Percentiles rank a stretch among this genome's conserved stretches.
Conservation (phyloP, 2,888 invertebrate species). For the Conomelus anceps region DNA sequence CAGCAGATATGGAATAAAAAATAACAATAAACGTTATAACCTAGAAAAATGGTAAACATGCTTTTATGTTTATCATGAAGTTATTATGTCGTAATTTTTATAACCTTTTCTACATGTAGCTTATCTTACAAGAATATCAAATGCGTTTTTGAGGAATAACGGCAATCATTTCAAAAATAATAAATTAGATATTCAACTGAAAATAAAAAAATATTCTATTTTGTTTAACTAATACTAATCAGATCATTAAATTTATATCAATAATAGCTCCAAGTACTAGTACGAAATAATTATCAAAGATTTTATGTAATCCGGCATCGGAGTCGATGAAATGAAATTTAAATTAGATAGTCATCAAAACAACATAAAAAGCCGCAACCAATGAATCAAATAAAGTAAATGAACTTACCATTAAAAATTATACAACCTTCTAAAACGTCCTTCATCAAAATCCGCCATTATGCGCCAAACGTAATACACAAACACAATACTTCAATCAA, state of each 20-base stretch:
- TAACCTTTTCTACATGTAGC: background rate
- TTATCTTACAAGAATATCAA: background rate
- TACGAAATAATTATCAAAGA: background rate
- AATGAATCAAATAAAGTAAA: background rate
- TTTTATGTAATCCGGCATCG: background rate
- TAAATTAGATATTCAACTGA: background rate
- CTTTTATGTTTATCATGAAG: background rate
- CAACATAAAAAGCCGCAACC: background rate
- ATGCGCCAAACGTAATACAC: constrained; percentile 14
- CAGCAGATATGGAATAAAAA: background rate
- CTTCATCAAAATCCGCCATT: constrained; percentile 23
- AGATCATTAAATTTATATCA: background rate
- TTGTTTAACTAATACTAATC: background rate
- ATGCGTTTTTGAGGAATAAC: background rate
- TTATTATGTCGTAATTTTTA: background rate
- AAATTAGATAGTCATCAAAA: background rate
- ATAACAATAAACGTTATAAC: background rate
- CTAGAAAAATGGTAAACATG: background rate
- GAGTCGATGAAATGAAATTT: background rate
- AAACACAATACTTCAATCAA: background rate
- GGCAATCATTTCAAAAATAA: background rate
- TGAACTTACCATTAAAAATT: constrained; percentile 13
- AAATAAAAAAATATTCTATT: background rate
- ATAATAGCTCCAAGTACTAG: background rate
- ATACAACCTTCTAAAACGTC: constrained; percentile 9